Percentiles rank a stretch among this genome's conserved stretches.
Evolutionary conservation across 2,797 vertebrate genomes (phyloP).

Genomic region (Peromyscus attwateri): DNA sequence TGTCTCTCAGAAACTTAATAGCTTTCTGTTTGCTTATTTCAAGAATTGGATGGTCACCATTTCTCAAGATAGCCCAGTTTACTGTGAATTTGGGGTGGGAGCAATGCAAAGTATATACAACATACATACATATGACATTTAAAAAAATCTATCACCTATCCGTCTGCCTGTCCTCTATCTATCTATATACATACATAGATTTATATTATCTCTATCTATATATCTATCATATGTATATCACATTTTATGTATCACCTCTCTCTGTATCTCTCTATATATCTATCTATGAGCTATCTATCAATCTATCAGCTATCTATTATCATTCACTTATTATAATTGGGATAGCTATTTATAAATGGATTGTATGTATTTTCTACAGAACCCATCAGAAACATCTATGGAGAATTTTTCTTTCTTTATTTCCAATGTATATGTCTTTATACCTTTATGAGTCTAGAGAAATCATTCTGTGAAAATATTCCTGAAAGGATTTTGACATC

Average conservation of each 20-base stretch:
- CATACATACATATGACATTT: neutral
- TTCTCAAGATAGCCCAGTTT: slow-evolving; percentile 15
- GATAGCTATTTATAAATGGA: neutral
- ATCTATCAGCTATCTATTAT: neutral
- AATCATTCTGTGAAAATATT: neutral
- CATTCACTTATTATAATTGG: neutral
- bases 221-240: neutral
- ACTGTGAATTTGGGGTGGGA: neutral
- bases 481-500: neutral
- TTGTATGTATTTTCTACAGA: neutral
- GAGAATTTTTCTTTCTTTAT: neutral
- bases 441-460: neutral
- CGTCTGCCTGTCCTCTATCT: neutral
- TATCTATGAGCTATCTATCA: neutral
- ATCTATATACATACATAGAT: neutral
- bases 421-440: neutral
- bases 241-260: neutral
- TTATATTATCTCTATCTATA: neutral
- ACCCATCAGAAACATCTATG: neutral
- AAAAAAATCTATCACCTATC: neutral
- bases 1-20: neutral
- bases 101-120: neutral
- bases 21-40: slow-evolving; percentile 32
- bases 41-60: neutral
- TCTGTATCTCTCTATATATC: neutral